Evolutionary conservation across 2,797 vertebrate genomes (phyloP).

Genomic region (Argyrosomus regius): DNA sequence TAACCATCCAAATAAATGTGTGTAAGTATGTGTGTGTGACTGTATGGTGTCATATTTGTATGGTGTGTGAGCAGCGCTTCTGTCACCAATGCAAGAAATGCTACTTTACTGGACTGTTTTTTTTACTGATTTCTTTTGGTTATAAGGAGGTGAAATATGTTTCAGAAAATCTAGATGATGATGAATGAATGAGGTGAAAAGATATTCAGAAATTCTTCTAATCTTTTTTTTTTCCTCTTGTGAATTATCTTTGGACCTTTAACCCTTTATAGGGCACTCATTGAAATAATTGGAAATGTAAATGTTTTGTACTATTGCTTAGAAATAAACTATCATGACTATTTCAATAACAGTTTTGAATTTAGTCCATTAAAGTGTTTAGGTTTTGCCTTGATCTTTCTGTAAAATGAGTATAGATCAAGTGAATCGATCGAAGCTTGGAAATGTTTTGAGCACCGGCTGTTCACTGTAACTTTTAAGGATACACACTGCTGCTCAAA

Average conservation of each 20-base stretch:
- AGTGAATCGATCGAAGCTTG: conserved; percentile 25
- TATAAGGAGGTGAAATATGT: background rate
- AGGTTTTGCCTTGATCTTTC: background rate
- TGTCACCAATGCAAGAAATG: background rate
- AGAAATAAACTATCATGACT: background rate
- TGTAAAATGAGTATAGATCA: conserved; percentile 27
- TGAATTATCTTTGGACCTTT: too few relatives aligned
- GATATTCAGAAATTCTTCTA: background rate
- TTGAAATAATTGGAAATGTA: too few relatives aligned
- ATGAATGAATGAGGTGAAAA: background rate
- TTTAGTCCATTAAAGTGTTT: background rate
- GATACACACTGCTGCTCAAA: conserved; percentile 8
- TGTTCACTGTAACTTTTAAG: conserved; percentile 9
- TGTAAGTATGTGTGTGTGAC: background rate
- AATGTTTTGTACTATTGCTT: background rate
- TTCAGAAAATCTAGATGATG: background rate
- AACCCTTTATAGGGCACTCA: too few relatives aligned
- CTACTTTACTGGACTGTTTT: background rate
- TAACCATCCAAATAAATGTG: conserved; percentile 9
- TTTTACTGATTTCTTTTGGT: background rate
- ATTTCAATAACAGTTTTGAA: background rate
- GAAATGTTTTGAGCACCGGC: conserved; percentile 14
- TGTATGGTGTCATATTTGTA: background rate
- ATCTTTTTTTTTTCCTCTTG: too few relatives aligned
- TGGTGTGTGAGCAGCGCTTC: background rate